Percentiles rank a stretch among this genome's conserved stretches.
Evolutionary conservation across 2,113 vertebrate genomes (phyloP).

Genomic region (Callipepla californica): DNA sequence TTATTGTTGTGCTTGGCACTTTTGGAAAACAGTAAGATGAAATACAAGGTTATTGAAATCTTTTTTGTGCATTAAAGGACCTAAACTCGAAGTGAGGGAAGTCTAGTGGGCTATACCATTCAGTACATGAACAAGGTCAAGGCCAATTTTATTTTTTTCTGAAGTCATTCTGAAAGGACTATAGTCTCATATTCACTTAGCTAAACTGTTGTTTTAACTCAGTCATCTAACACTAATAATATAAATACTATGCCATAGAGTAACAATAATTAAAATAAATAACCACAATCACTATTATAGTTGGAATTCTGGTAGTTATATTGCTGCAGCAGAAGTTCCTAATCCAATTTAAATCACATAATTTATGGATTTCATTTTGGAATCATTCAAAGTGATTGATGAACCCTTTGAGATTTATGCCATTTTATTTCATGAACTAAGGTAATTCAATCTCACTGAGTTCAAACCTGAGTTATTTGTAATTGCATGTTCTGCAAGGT

Average conservation of each 20-base stretch:
- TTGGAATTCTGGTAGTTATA: conserved; percentile 8
- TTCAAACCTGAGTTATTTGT: not conserved
- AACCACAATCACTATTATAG: not conserved
- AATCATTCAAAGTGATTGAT: not conserved
- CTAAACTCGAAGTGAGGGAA: not conserved
- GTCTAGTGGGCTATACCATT: not conserved
- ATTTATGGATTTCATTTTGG: conserved; percentile 45
- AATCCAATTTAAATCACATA: conserved; percentile 52
- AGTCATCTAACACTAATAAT: conserved; percentile 33
- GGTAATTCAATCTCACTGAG: not conserved
- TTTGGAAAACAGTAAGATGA: not conserved
- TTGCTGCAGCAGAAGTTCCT: conserved; percentile 32
- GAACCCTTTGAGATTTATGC: conserved; percentile 7
- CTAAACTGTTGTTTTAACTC: not conserved
- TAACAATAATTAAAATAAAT: conserved; percentile 16
- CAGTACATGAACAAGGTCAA: not conserved
- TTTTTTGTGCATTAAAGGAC: not conserved
- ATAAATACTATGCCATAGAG: conserved; percentile 18
- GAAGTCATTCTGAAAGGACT: not conserved
- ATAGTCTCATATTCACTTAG: not conserved
- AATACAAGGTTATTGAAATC: not conserved
- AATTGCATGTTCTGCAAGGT: not conserved
- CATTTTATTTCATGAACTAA: not conserved
- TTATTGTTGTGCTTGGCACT: too few species aligned
- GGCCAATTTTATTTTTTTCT: not conserved